These are phyloP conservation scores for Patiria pectinifera DNA, from an alignment of 53 echinoderm and acorn worm genomes.

Conservation along the genomic window DNA sequence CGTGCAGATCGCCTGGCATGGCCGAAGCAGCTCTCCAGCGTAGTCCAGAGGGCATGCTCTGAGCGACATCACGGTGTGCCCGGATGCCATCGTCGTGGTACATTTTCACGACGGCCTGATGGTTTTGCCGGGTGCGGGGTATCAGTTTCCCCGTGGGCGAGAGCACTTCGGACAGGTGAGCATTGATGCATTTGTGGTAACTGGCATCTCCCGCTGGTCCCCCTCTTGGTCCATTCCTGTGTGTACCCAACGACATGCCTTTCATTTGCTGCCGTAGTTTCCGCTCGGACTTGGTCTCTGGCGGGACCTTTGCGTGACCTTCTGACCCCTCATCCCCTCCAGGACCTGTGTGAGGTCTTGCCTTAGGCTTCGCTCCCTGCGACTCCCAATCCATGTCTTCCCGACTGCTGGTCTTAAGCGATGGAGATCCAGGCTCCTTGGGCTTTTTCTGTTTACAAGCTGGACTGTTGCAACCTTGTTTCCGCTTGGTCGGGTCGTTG, in stretches of 20 bases:
- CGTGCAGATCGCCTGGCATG: background rate
- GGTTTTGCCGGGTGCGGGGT: background rate
- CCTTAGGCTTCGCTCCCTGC: background rate
- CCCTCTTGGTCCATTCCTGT: background rate
- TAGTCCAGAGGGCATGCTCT: background rate
- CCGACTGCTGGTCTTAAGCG: too few species aligned
- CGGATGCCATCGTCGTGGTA: background rate
- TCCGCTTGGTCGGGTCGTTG: background rate
- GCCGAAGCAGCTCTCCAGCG: background rate
- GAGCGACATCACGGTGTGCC: background rate
- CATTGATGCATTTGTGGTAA: background rate
- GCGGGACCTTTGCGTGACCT: too few species aligned
- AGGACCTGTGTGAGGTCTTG: too few species aligned
- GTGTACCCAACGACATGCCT: background rate
- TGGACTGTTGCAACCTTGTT: background rate
- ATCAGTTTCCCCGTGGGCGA: background rate
- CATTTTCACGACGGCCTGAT: background rate
- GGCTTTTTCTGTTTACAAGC: background rate
- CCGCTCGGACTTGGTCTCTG: too few species aligned
- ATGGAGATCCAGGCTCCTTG: background rate
- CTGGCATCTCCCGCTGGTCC: slow-evolving; percentile 12
- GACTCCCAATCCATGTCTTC: background rate
- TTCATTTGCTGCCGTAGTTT: background rate
- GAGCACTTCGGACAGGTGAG: background rate
- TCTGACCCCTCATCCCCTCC: background rate